A percentile compares a stretch with the other conserved stretches of the same genome.
Conservation (phyloP, 2,888 invertebrate species). For the Eremobia ochroleuca region DNA sequence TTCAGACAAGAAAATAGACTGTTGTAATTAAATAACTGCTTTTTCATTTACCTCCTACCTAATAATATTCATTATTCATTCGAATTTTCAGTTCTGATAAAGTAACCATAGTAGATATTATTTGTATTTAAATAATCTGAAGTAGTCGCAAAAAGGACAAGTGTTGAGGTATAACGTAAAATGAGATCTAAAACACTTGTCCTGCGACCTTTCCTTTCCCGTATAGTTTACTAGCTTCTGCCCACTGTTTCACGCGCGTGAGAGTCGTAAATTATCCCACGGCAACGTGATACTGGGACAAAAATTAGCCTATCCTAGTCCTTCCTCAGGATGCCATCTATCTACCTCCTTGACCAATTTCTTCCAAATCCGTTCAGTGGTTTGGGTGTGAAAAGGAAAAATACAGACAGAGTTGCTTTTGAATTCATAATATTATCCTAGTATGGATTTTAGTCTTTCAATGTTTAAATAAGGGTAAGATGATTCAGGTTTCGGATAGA, state of each 20-base stretch:
- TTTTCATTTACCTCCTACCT: conserved; percentile 8
- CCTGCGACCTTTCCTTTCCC: neutral
- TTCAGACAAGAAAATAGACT: neutral
- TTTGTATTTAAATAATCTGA: neutral
- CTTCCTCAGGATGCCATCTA: too few relatives aligned
- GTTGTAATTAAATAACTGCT: conserved; percentile 6
- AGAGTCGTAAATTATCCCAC: too few relatives aligned
- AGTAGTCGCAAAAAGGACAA: neutral
- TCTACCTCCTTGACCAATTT: too few relatives aligned
- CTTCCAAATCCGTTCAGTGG: too few relatives aligned
- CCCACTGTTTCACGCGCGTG: too few relatives aligned
- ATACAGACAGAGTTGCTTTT: too few relatives aligned
- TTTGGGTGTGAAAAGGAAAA: too few relatives aligned
- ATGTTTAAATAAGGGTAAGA: neutral
- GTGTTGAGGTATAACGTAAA: neutral
- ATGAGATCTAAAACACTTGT: neutral
- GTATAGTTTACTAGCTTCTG: neutral
- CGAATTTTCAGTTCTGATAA: neutral
- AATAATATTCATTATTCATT: neutral
- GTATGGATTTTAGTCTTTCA: neutral
- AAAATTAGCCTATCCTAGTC: too few relatives aligned
- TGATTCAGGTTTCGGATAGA: neutral
- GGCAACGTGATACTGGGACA: too few relatives aligned
- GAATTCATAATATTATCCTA: too few relatives aligned
- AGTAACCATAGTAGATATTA: neutral